phyloP scores from a whole-genome alignment of 2,797 vertebrate genomes.

The Microhierax caerulescens region DNA sequence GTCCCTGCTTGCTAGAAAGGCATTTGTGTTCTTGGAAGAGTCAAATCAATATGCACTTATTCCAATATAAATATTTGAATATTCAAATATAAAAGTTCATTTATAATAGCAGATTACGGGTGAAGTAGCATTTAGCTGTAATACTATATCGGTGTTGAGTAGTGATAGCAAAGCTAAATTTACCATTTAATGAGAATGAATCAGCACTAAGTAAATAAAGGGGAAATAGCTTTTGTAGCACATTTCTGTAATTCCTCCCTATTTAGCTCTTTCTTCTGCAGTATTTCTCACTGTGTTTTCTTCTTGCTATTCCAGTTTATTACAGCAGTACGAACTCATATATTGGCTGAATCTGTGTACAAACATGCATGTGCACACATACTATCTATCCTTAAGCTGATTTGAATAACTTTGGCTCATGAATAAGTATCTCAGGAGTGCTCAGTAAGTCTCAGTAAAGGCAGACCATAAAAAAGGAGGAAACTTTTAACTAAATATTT shows the following conservation, averaged over 20 bases:
- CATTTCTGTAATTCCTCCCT: not conserved
- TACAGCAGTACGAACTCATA: not conserved
- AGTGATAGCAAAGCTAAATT: slow-evolving; percentile 49
- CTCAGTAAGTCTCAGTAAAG: not conserved
- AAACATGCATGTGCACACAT: not conserved
- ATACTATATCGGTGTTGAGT: slow-evolving; percentile 22
- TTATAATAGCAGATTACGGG: not conserved
- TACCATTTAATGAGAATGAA: slow-evolving; percentile 42
- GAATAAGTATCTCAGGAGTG: not conserved
- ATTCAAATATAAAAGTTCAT: not conserved
- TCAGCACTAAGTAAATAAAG: not conserved
- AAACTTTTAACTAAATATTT: not conserved
- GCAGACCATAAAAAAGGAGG: not conserved
- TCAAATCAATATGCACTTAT: not conserved
- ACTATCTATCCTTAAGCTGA: not conserved
- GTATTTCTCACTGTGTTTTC: not conserved
- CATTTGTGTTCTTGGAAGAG: not conserved
- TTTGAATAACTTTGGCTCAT: not conserved
- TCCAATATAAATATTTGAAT: not conserved
- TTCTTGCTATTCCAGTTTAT: not conserved
- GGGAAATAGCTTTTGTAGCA: not conserved
- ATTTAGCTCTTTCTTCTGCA: not conserved
- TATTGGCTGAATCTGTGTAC: not conserved
- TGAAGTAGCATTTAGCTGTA: slow-evolving; percentile 54
- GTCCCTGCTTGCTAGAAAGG: not conserved